Evolutionary conservation across 2,113 vertebrate species (phyloP).

Genomic region (Nothoprocta pentlandii): DNA sequence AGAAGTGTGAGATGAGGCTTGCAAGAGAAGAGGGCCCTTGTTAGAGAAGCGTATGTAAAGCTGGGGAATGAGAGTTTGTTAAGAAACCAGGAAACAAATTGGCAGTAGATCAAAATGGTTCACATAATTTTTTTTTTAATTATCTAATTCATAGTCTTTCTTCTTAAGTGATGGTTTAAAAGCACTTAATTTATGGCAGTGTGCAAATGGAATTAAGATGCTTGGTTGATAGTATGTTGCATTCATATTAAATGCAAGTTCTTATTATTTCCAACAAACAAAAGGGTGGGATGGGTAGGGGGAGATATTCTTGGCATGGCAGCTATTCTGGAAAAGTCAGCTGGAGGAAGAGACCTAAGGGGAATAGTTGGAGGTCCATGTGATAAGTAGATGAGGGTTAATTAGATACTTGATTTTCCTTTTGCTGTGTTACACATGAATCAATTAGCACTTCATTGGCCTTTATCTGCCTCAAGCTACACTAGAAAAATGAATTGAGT

Average conservation of each 20-base stretch:
- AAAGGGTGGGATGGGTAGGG: no score
- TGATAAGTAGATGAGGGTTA: neutral
- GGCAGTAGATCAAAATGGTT: neutral
- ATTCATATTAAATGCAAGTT: neutral
- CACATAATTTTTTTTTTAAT: neutral
- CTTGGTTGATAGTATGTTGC: neutral
- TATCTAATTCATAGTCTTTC: neutral
- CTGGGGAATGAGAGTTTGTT: neutral
- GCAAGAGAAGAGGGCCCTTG: neutral
- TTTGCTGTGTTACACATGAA: neutral
- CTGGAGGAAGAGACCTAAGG: neutral
- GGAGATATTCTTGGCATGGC: neutral
- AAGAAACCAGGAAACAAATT: neutral
- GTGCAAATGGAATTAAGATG: neutral
- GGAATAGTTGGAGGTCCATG: neutral
- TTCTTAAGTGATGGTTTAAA: neutral
- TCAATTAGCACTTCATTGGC: neutral
- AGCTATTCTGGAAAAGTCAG: neutral
- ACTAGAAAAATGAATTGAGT: neutral
- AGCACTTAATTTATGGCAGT: neutral
- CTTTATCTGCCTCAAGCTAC: neutral
- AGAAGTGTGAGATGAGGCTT: neutral
- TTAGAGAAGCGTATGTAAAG: neutral
- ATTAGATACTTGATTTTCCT: neutral
- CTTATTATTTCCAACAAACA: neutral